These are phyloP conservation scores for Thelaira solivaga DNA, from an alignment of 2,888 invertebrate genomes.

Conservation along the genomic window DNA sequence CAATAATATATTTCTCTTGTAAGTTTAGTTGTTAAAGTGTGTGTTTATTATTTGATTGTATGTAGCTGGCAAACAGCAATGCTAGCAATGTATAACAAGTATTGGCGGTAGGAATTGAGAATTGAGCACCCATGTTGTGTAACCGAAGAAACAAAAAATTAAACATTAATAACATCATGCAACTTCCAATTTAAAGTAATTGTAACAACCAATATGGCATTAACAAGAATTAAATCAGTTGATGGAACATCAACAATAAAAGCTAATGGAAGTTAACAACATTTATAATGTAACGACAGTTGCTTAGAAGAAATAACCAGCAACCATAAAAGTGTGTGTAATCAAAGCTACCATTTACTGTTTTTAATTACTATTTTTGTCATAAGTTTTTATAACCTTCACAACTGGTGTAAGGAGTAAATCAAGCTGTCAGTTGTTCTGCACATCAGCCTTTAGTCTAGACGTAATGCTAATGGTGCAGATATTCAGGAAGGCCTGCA, in stretches of 20 bases:
- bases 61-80: constrained; percentile 39
- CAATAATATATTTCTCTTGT: constrained; percentile 11
- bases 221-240: constrained; percentile 21
- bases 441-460: too few relatives aligned
- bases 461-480: too few relatives aligned
- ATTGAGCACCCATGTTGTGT: constrained; percentile 55
- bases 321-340: neutral
- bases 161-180: constrained; percentile 55
- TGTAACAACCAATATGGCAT: constrained; percentile 35
- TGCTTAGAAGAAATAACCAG: neutral
- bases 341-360: constrained; percentile 17
- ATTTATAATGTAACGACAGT: constrained; percentile 32
- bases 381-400: too few relatives aligned
- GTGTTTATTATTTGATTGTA: neutral
- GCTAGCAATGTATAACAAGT: constrained; percentile 31
- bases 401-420: too few relatives aligned
- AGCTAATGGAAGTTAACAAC: constrained; percentile 12
- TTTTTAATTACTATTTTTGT: too few relatives aligned
- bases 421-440: too few relatives aligned
- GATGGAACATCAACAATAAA: constrained; percentile 10
- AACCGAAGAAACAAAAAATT: constrained; percentile 20
- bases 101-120: constrained; percentile 36
- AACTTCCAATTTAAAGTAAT: constrained; percentile 52
- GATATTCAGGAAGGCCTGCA: too few relatives aligned
- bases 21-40: constrained; percentile 18